A percentile compares a stretch with the other conserved stretches of the same genome.
Evolutionary conservation across 64 coral and sea anemone genomes (phyloP).

Genomic region (Montipora efflorescens): DNA sequence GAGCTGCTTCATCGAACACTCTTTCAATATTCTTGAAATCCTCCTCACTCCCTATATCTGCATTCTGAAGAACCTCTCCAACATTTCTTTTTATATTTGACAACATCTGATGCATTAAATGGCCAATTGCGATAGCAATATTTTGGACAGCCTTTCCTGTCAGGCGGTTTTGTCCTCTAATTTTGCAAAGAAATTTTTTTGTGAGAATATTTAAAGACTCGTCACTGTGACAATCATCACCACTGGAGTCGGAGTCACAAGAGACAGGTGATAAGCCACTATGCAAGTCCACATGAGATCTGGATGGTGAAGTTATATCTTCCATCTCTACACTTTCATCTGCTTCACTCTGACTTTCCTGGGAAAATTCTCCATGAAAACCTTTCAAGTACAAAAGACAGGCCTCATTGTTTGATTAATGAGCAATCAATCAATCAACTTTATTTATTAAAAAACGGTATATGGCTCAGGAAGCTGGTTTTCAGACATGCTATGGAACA

Average conservation of each 20-base stretch:
- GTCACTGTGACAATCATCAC: not conserved
- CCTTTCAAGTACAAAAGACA: not conserved
- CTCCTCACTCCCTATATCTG: not conserved
- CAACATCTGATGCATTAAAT: slow-evolving; percentile 4
- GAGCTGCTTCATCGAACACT: not conserved
- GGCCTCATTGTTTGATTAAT: not conserved
- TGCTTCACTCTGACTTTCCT: not conserved
- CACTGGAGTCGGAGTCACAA: not conserved
- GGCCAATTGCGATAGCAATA: not conserved
- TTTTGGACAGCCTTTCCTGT: slow-evolving; percentile 15
- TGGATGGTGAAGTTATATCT: not conserved
- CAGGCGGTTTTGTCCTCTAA: not conserved
- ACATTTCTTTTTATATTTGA: not conserved
- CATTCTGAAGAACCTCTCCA: not conserved
- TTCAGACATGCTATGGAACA: too few species aligned
- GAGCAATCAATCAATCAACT: not conserved
- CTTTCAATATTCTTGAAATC: not conserved
- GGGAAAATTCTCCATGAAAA: not conserved
- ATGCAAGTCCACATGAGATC: not conserved
- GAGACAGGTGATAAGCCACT: not conserved
- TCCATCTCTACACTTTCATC: not conserved
- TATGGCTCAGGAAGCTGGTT: not conserved
- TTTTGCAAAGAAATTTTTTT: slow-evolving; percentile 6
- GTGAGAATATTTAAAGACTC: slow-evolving; percentile 5
- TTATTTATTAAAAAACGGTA: not conserved